A percentile compares a stretch with the other conserved stretches of the same genome.
Evolutionary conservation across 2,888 invertebrate species (phyloP).

Genomic region (Helobdella robusta): DNA sequence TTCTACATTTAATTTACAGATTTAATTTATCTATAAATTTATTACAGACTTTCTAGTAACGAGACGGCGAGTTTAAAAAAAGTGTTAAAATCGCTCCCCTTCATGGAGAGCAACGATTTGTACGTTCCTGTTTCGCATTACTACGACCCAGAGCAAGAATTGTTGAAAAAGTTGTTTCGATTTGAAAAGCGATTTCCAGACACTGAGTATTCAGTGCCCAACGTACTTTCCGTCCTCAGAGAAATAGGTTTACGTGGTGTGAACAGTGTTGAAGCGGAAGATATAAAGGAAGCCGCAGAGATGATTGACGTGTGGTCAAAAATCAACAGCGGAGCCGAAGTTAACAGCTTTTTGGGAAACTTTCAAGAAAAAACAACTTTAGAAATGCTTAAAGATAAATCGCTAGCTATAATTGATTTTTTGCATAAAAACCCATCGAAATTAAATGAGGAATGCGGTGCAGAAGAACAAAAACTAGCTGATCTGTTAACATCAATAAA

Average conservation of each 20-base stretch:
- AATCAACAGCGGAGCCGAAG: neutral
- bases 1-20: neutral
- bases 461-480: conserved; percentile 19
- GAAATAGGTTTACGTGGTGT: conserved; percentile 36
- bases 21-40: neutral
- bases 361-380: neutral
- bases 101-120: conserved; percentile 33
- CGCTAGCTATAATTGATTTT: conserved; percentile 32
- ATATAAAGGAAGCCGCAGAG: conserved; percentile 31
- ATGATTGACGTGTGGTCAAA: conserved; percentile 24
- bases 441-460: conserved; percentile 22
- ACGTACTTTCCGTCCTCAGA: conserved; percentile 32
- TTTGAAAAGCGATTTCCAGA: conserved; percentile 36
- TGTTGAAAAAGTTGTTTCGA: conserved; percentile 33
- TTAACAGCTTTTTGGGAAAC: neutral
- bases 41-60: conserved; percentile 3
- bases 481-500: conserved; percentile 26
- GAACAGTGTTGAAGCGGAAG: conserved; percentile 33
- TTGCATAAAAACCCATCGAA: conserved; percentile 25
- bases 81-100: conserved; percentile 31
- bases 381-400: conserved; percentile 28
- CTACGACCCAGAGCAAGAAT: conserved; percentile 34
- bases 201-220: conserved; percentile 27
- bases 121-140: conserved; percentile 33
- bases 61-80: conserved; percentile 23